Evolutionary conservation across 2,113 vertebrate genomes (phyloP).

Genomic region (Girardinichthys multiradiatus): DNA sequence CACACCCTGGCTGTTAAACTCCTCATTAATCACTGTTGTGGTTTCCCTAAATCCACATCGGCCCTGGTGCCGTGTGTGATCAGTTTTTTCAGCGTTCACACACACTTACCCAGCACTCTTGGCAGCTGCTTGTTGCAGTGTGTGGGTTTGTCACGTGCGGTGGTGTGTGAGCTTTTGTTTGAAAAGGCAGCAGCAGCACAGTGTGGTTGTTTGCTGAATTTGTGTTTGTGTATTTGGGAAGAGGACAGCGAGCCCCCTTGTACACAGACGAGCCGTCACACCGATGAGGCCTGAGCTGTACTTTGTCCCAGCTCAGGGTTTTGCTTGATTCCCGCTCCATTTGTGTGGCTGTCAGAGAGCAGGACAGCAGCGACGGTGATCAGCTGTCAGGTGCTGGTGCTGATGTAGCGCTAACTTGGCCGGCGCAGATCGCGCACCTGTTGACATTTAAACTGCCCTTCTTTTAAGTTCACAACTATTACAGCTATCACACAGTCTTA

Average conservation of each 20-base stretch:
- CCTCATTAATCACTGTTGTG: neutral
- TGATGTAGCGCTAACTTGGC: constrained; percentile 16
- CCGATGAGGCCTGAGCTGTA: constrained; percentile 29
- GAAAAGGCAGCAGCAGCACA: constrained; percentile 6
- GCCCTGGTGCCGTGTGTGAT: neutral
- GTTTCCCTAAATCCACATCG: neutral
- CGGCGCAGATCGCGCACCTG: constrained; percentile 33
- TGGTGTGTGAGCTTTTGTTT: neutral
- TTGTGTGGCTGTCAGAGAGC: constrained; percentile 15
- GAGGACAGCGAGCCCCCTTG: neutral
- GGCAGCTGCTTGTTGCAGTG: constrained; percentile 32
- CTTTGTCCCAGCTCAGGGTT: constrained; percentile 38
- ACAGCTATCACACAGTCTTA: too few relatives aligned
- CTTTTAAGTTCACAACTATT: too few relatives aligned
- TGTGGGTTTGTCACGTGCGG: constrained; percentile 4
- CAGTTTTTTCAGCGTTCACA: neutral
- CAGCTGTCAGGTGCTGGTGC: constrained; percentile 41
- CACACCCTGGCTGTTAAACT: neutral
- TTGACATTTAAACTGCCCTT: constrained; percentile 28
- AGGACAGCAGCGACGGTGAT: neutral
- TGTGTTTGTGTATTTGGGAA: constrained; percentile 7
- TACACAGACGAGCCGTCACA: constrained; percentile 1
- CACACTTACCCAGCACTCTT: neutral
- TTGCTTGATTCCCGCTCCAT: constrained; percentile 27
- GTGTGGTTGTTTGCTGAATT: constrained; percentile 45